Conservation (phyloP, 2,797 vertebrate genomes). For the Sarcophilus harrisii region DNA sequence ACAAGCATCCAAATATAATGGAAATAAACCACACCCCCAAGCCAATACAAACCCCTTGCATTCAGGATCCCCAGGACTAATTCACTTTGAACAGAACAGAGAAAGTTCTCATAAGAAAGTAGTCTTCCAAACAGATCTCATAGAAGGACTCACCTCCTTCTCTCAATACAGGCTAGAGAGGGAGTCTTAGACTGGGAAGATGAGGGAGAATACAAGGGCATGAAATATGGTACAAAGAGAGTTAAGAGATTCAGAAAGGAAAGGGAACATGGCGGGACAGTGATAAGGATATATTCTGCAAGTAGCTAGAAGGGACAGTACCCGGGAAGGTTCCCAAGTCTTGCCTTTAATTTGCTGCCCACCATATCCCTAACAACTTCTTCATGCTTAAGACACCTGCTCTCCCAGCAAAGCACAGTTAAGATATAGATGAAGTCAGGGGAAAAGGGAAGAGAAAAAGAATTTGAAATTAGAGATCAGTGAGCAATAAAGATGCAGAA, state of each 20-base stretch:
- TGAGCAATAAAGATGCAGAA: not conserved
- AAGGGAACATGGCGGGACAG: not conserved
- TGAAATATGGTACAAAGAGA: not conserved
- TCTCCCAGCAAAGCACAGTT: not conserved
- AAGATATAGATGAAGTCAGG: not conserved
- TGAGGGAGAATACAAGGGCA: accelerated
- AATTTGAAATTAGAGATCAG: slow-evolving; percentile 39
- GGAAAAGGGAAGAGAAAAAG: slow-evolving; percentile 14
- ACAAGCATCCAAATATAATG: not conserved
- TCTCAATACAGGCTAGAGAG: not conserved
- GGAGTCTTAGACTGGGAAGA: not conserved
- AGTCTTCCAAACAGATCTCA: not conserved
- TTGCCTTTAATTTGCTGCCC: not conserved
- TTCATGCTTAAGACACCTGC: accelerated
- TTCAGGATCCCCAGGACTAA: not conserved
- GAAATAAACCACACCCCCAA: not conserved
- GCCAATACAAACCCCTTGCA: not conserved
- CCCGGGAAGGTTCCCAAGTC: not conserved
- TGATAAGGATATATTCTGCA: not conserved
- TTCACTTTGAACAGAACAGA: not conserved
- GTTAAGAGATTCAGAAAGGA: not conserved
- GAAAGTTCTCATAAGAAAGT: not conserved
- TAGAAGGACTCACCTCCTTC: not conserved
- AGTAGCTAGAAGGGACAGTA: not conserved
- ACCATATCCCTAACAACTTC: slow-evolving; percentile 17